Percentiles rank a stretch among this genome's conserved stretches.
phyloP scores from a whole-genome alignment of 2,113 vertebrate genomes.

The Phycodurus eques region DNA sequence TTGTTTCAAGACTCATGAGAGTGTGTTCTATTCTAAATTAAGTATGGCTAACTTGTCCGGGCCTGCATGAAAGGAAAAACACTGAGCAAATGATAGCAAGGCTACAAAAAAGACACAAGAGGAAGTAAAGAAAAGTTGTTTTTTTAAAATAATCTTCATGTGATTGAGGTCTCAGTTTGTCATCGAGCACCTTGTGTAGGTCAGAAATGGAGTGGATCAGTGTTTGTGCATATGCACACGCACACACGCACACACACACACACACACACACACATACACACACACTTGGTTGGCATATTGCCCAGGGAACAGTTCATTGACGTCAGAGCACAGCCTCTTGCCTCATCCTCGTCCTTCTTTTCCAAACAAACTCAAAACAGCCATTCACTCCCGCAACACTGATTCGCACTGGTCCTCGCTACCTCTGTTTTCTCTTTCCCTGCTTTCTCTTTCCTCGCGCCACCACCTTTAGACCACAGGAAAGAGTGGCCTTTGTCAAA shows the following conservation, averaged over 20 bases:
- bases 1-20: conserved; percentile 15
- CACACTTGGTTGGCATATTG: conserved; percentile 62
- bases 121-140: background rate
- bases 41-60: conserved; percentile 8
- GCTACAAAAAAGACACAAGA: conserved; percentile 3
- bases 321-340: conserved; percentile 76
- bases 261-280: conserved; percentile 30
- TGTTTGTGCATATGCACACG: conserved; percentile 40
- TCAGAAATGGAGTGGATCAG: conserved; percentile 53
- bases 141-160: conserved; percentile 43
- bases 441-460: background rate
- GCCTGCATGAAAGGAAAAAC: conserved; percentile 21
- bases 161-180: conserved; percentile 61
- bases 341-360: conserved; percentile 76
- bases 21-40: conserved; percentile 1
- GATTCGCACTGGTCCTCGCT: conserved; percentile 27
- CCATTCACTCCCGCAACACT: conserved; percentile 36
- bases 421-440: conserved; percentile 28
- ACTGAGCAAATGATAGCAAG: conserved; percentile 13
- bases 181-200: conserved; percentile 55
- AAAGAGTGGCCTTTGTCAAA: conserved; percentile 47
- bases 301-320: conserved; percentile 80
- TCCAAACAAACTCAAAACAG: conserved; percentile 79
- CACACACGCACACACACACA: conserved; percentile 37
- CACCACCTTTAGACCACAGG: conserved; percentile 14